Conservation (phyloP, 2,888 invertebrate genomes). For the Noctua janthina region DNA sequence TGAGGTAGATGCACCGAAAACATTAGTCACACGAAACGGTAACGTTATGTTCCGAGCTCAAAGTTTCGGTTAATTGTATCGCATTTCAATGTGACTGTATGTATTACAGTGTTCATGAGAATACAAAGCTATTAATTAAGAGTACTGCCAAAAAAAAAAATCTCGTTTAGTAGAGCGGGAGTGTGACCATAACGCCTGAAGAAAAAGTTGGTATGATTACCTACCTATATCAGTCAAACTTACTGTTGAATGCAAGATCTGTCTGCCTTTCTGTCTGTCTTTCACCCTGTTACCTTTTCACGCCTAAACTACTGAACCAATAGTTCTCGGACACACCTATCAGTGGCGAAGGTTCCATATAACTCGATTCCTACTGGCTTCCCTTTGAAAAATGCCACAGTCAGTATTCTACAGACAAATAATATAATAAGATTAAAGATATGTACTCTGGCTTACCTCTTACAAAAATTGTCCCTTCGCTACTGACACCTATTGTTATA, state of each 20-base stretch:
- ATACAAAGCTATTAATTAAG: neutral
- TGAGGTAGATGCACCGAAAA: constrained; percentile 59
- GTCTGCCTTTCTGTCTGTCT: neutral
- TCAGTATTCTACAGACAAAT: no score
- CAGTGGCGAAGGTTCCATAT: no score
- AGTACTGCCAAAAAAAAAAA: no score
- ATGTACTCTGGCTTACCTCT: no score
- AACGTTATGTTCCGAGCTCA: constrained; percentile 11
- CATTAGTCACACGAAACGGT: constrained; percentile 47
- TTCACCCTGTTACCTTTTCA: neutral
- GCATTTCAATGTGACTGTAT: constrained; percentile 15
- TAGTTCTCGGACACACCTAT: no score
- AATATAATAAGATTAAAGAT: no score
- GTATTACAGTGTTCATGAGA: neutral
- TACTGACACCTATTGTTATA: no score
- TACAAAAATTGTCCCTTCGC: no score
- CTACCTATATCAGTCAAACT: neutral
- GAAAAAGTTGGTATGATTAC: neutral
- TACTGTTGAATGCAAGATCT: neutral
- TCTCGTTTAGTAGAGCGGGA: no score
- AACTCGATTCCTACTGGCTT: no score
- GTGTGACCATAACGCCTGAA: neutral
- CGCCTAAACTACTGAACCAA: neutral
- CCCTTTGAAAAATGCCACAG: no score
- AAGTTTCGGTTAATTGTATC: constrained; percentile 24